Percentiles rank a stretch among this genome's conserved stretches.
Conservation (phyloP, 2,888 invertebrate species). For the Pycnomerus fuliginosus region DNA sequence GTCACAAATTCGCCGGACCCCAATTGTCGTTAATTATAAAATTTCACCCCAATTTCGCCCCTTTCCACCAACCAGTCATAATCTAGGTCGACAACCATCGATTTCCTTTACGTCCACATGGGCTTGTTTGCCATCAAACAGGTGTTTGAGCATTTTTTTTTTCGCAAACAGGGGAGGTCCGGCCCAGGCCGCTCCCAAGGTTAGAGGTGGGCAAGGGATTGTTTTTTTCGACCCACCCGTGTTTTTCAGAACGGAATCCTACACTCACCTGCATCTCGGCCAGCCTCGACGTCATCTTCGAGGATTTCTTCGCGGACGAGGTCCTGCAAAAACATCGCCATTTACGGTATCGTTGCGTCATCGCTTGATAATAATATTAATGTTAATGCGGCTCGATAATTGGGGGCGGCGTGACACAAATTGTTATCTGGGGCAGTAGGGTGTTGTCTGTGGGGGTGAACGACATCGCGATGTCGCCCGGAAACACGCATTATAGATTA, state of each 20-base stretch:
- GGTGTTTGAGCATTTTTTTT: too few relatives aligned
- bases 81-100: too few relatives aligned
- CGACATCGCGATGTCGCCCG: conserved; percentile 17
- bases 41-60: too few relatives aligned
- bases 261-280: conserved; percentile 54
- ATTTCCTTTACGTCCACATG: too few relatives aligned
- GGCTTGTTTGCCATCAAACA: too few relatives aligned
- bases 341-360: too few relatives aligned
- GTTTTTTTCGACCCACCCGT: neutral
- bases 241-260: too few relatives aligned
- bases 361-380: too few relatives aligned
- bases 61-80: too few relatives aligned
- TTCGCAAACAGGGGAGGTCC: too few relatives aligned
- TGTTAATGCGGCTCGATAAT: neutral
- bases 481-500: conserved; percentile 19
- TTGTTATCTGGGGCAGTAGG: conserved; percentile 10
- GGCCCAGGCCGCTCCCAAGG: conserved; percentile 3
- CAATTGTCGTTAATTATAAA: too few relatives aligned
- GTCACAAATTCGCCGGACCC: too few relatives aligned
- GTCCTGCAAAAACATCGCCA: neutral
- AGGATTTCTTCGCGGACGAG: neutral
- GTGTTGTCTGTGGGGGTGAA: conserved; percentile 12
- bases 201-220: conserved; percentile 4
- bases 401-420: neutral
- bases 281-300: conserved; percentile 47